phyloP scores from a whole-genome alignment of 2,113 vertebrate species.

The Tylochromis polylepis region DNA sequence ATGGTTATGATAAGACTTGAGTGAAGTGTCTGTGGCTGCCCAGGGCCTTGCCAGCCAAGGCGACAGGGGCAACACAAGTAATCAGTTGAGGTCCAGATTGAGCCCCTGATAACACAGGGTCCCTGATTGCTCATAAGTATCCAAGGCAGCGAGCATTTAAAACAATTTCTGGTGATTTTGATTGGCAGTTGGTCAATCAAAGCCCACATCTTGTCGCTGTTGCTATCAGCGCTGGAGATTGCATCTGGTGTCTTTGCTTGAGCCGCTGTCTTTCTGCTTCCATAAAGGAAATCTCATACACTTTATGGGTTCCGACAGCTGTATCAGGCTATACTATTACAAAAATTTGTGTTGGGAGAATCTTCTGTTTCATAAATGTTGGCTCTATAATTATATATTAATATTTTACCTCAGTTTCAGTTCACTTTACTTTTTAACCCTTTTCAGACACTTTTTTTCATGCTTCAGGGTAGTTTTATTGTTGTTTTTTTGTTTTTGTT shows the following conservation, averaged over 20 bases:
- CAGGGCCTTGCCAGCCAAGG: not conserved
- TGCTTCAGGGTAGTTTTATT: not conserved
- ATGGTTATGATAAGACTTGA: slow-evolving; percentile 61
- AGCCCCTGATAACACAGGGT: slow-evolving; percentile 50
- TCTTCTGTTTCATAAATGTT: not conserved
- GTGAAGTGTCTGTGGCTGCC: slow-evolving; percentile 37
- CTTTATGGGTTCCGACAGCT: not conserved
- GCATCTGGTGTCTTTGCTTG: slow-evolving; percentile 2
- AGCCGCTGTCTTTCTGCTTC: not conserved
- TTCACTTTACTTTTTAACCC: not conserved
- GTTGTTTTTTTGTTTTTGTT: not conserved
- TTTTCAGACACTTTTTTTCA: not conserved
- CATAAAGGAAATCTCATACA: not conserved
- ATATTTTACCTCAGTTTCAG: not conserved
- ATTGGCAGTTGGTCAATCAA: slow-evolving; percentile 51
- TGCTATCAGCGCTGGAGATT: slow-evolving; percentile 6
- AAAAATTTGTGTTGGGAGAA: not conserved
- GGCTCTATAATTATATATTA: not conserved
- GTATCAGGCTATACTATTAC: not conserved
- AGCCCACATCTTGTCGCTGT: not conserved
- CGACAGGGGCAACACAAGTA: slow-evolving; percentile 43
- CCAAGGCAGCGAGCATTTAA: slow-evolving; percentile 33
- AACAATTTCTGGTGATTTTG: slow-evolving; percentile 55
- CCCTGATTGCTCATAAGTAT: slow-evolving; percentile 65
- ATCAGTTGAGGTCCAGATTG: slow-evolving; percentile 62